Evolutionary conservation across 2,888 invertebrate genomes (phyloP), one percentile per base, ranked within the genome.

Genomic region (Panzeria rudis): DNA sequence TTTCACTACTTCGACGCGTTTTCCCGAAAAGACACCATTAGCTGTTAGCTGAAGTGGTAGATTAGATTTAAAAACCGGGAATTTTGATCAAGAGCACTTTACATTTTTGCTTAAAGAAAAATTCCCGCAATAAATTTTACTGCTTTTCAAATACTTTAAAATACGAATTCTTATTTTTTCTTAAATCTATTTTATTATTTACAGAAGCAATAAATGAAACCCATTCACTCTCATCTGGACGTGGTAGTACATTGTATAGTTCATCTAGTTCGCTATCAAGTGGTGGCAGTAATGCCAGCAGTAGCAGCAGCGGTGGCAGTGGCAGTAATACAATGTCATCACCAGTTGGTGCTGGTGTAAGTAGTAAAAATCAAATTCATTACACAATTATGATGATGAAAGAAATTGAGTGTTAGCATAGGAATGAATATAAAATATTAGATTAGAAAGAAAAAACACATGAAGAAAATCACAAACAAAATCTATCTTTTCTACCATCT

Each of bases 261-360:
- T 93, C 93, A 87, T 93, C 93, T 59, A 93, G 93, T 87, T 93
- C 93, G 85, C 89, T 93, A 82, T 93, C 93, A 83, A 93, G 93
- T 88, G 93, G 92, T 75, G 89, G 89, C 88, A 87, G 88, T 64
- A 86, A 81, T 83, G 83, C 87, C 86, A 93, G 88, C 88, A 87
- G 86, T 72, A 93, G 88, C 68, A 76, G 76, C 59, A 77, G 59
- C 68, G 68, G 78, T 62, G 61, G 78, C 88, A 88, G 87, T 76
- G 87, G 86, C 83, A 88, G 89, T 56, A 92, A 93, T 71, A 93
- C 93, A 84, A 92, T 93, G 81, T 93, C 93, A 87, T 93, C 94
- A 85, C 93, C 94, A 88, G 89, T 91, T 84, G 90, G 90, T 87
- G 89, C 90, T 87, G 90, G 89, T 88, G 92, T 92, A 89, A 91